Conservation (phyloP, 2,888 invertebrate species). For the Trissonchulus latispiculum region DNA sequence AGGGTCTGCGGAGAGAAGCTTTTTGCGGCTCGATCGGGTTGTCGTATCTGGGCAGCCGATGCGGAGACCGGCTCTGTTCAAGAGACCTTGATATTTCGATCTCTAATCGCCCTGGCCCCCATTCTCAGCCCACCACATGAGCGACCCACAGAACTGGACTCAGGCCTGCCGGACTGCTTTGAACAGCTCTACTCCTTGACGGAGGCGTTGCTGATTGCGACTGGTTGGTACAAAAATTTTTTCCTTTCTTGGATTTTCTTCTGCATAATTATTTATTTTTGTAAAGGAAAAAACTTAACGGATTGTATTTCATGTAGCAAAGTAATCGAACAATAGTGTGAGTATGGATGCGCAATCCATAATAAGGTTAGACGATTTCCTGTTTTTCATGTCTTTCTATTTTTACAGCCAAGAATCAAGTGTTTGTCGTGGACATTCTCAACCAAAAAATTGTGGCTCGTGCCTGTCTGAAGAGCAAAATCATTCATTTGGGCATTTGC, state of each 20-base stretch:
- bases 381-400: too few species aligned
- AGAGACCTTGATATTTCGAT: conserved; percentile 73
- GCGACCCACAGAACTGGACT: not conserved
- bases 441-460: not conserved
- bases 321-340: too few species aligned
- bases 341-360: too few species aligned
- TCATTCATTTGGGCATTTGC: not conserved
- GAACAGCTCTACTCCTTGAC: not conserved
- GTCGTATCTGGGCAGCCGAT: conserved; percentile 72
- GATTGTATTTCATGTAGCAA: too few species aligned
- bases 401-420: not conserved
- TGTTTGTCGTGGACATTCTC: not conserved
- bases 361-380: too few species aligned
- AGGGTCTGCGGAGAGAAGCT: too few species aligned
- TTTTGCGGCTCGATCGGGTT: conserved; percentile 71
- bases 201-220: not conserved
- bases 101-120: conserved; percentile 23
- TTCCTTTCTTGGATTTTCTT: too few species aligned
- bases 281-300: too few species aligned
- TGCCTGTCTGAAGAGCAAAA: not conserved
- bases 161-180: not conserved
- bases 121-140: not conserved
- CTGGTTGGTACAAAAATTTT: too few species aligned
- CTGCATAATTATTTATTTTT: too few species aligned
- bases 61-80: conserved; percentile 60